phyloP scores from a whole-genome alignment of 2,113 vertebrate genomes.

The Ammodytes marinus region DNA sequence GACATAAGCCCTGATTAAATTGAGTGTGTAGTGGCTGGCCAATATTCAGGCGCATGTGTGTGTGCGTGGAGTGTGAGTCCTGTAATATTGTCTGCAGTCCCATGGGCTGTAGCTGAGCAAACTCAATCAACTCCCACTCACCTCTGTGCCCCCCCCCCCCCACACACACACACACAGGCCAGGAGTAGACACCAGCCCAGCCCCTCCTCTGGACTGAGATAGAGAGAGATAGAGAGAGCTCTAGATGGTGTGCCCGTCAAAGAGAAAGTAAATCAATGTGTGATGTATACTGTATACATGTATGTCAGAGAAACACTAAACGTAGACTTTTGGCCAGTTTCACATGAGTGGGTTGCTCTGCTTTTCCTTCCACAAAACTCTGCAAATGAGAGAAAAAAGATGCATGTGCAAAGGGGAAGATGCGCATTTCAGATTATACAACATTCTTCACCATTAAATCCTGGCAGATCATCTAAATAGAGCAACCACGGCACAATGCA shows the following conservation, averaged over 20 bases:
- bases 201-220: slow-evolving; percentile 57
- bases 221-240: not conserved
- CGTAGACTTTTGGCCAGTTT: no score
- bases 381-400: no score
- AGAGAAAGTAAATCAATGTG: not conserved
- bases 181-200: slow-evolving; percentile 55
- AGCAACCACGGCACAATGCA: no score
- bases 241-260: slow-evolving; percentile 3
- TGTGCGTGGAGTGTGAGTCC: slow-evolving; percentile 73
- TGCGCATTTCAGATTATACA: no score
- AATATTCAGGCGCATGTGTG: slow-evolving; percentile 73
- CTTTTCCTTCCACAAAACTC: no score
- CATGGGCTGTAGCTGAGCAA: slow-evolving; percentile 84
- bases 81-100: slow-evolving; percentile 86
- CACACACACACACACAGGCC: slow-evolving; percentile 64
- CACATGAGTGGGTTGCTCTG: no score
- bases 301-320: no score
- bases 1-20: slow-evolving; percentile 85
- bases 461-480: no score
- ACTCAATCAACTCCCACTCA: slow-evolving; percentile 86
- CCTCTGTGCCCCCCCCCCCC: slow-evolving; percentile 67
- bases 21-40: slow-evolving; percentile 79
- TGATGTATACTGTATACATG: slow-evolving; percentile 13
- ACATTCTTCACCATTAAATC: no score
- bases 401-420: no score